Conservation (phyloP, 2,888 invertebrate species). For the Cartodere bifasciata region DNA sequence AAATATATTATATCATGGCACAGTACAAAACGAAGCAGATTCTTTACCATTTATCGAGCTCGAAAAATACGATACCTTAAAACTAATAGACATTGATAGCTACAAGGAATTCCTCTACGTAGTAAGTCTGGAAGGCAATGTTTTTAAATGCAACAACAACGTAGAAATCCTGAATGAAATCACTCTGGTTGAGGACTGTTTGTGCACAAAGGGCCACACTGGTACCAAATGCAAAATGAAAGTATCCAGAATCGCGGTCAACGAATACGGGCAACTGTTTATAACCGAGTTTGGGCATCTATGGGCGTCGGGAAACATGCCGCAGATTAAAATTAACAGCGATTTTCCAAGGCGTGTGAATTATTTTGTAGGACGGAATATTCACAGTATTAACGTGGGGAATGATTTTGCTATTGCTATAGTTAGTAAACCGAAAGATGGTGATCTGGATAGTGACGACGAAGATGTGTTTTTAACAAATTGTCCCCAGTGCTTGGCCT, state of each 20-base stretch:
- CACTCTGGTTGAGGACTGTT: slow-evolving; percentile 47
- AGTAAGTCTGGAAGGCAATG: slow-evolving; percentile 47
- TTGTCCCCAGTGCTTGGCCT: slow-evolving; percentile 53
- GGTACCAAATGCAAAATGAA: slow-evolving; percentile 45
- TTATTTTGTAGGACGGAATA: slow-evolving; percentile 55
- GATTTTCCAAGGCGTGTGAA: slow-evolving; percentile 48
- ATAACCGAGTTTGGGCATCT: slow-evolving; percentile 54
- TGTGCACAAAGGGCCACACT: slow-evolving; percentile 53
- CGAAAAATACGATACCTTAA: slow-evolving; percentile 39
- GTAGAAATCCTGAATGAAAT: slow-evolving; percentile 48
- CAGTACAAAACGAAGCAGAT: slow-evolving; percentile 20
- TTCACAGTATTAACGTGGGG: slow-evolving; percentile 61
- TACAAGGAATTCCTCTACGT: slow-evolving; percentile 46
- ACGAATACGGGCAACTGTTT: slow-evolving; percentile 49
- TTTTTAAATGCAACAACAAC: slow-evolving; percentile 42
- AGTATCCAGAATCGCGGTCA: slow-evolving; percentile 48
- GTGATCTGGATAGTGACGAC: slow-evolving; percentile 45
- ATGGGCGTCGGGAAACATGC: slow-evolving; percentile 57
- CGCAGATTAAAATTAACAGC: slow-evolving; percentile 49
- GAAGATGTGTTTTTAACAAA: slow-evolving; percentile 50
- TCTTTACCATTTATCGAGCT: slow-evolving; percentile 16
- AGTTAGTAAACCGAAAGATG: slow-evolving; percentile 42
- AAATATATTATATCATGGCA: slow-evolving; percentile 35
- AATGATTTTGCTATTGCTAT: slow-evolving; percentile 64
- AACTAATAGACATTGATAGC: slow-evolving; percentile 50